A percentile compares a stretch with the other conserved stretches of the same genome.
These are phyloP conservation scores for Morelia viridis DNA, from an alignment of 2,797 vertebrate species.

Conservation along the genomic window DNA sequence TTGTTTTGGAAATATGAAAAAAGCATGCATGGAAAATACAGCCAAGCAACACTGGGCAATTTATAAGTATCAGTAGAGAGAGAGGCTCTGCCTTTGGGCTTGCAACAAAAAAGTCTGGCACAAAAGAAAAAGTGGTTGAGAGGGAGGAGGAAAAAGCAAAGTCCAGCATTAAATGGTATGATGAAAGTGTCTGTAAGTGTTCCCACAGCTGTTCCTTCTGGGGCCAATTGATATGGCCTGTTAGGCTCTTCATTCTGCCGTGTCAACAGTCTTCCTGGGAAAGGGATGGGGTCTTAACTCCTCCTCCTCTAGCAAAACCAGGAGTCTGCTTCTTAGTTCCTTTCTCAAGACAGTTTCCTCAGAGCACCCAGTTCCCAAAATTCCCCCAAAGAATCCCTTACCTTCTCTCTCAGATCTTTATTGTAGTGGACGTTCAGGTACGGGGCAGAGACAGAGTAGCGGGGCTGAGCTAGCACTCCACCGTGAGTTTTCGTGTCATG, in stretches of 20 bases:
- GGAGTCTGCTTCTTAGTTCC: too few species aligned
- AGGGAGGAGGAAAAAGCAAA: not conserved
- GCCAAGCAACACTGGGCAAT: not conserved
- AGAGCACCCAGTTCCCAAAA: not conserved
- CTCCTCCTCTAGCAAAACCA: not conserved
- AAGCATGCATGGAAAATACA: not conserved
- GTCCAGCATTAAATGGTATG: not conserved
- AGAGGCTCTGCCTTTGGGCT: not conserved
- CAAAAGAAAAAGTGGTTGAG: not conserved
- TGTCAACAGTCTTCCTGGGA: not conserved
- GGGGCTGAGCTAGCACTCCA: constrained; percentile 52
- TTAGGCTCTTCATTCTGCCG: not conserved
- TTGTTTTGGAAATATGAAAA: not conserved
- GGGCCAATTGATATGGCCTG: not conserved
- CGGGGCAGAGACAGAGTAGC: constrained; percentile 27
- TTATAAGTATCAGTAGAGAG: not conserved
- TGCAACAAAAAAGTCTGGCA: not conserved
- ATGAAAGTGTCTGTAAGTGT: not conserved
- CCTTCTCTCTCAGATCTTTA: constrained; percentile 67
- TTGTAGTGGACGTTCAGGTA: constrained; percentile 52
- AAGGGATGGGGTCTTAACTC: not conserved
- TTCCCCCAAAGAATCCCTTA: constrained; percentile 4
- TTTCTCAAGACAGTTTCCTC: not conserved
- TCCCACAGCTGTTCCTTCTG: not conserved
- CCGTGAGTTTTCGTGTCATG: constrained; percentile 45